Conservation (phyloP, 2,888 invertebrate species). For the Diachrysia chrysitis region DNA sequence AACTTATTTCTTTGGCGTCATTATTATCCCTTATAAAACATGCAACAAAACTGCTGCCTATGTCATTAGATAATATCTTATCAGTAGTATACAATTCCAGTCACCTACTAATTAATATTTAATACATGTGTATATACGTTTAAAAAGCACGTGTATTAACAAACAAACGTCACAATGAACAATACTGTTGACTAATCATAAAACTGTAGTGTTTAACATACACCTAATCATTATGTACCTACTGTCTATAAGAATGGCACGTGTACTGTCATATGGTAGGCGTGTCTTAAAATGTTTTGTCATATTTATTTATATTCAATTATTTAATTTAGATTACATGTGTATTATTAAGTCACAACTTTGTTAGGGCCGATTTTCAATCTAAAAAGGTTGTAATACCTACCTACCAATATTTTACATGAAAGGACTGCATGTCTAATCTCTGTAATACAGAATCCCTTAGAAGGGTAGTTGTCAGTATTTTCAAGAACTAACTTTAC, state of each 20-base stretch:
- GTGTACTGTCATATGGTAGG: not conserved
- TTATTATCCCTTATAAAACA: too few relatives aligned
- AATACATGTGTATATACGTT: not conserved
- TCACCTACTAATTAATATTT: not conserved
- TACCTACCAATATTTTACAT: too few relatives aligned
- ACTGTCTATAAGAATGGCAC: not conserved
- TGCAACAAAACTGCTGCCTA: not conserved
- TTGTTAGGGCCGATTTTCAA: too few relatives aligned
- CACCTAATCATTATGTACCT: slow-evolving; percentile 3
- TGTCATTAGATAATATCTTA: not conserved
- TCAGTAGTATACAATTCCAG: not conserved
- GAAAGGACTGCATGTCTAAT: too few relatives aligned
- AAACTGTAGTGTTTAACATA: not conserved
- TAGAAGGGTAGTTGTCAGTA: too few relatives aligned
- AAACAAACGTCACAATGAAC: not conserved
- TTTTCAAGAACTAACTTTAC: too few relatives aligned
- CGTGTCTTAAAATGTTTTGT: not conserved
- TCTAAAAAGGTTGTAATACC: too few relatives aligned
- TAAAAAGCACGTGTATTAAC: not conserved
- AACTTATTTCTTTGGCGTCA: too few relatives aligned
- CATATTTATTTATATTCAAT: not conserved
- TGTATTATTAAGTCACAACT: not conserved
- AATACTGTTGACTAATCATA: slow-evolving; percentile 8
- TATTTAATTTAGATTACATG: not conserved
- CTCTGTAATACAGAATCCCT: too few relatives aligned